phyloP scores from a whole-genome alignment of 2,797 vertebrate genomes.

The Girardinus metallicus region DNA sequence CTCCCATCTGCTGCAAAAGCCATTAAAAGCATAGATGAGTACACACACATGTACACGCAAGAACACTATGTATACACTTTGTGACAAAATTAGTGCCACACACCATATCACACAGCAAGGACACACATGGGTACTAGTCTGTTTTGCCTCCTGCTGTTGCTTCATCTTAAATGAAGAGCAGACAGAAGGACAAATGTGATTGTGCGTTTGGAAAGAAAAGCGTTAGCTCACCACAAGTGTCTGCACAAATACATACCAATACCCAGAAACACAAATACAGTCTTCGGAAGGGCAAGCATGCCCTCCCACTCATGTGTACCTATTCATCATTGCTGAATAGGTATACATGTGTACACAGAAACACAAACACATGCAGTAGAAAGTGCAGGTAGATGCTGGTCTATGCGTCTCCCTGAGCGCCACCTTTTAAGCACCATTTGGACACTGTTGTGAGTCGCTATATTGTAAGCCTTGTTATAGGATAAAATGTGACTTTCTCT shows the following conservation, averaged over 20 bases:
- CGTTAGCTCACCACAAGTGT: constrained; percentile 57
- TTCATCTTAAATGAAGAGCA: constrained; percentile 37
- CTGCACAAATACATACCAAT: constrained; percentile 20
- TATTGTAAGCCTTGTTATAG: constrained; percentile 50
- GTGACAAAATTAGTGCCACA: constrained; percentile 34
- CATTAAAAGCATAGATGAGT: constrained; percentile 24
- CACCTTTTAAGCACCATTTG: constrained; percentile 72
- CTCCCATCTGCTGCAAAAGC: constrained; percentile 63
- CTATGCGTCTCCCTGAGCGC: constrained; percentile 16
- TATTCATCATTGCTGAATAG: neutral
- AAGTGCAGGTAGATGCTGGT: constrained; percentile 22
- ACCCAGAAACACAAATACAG: constrained; percentile 18
- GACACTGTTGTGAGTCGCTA: constrained; percentile 54
- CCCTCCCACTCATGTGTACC: neutral
- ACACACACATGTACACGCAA: constrained; percentile 13
- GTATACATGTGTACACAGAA: constrained; percentile 4
- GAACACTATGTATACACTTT: constrained; percentile 21
- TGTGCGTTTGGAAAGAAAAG: constrained; percentile 43
- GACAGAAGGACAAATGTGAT: constrained; percentile 52
- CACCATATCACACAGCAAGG: constrained; percentile 13
- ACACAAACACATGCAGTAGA: constrained; percentile 14
- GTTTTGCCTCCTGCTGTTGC: constrained; percentile 24
- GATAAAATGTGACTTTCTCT: constrained; percentile 38
- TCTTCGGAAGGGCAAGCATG: constrained; percentile 1
- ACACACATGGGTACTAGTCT: constrained; percentile 21